Percentiles rank a stretch among this genome's conserved stretches.
These are phyloP conservation scores for Hartigia nigra DNA, from an alignment of 2,888 invertebrate species.

Conservation along the genomic window DNA sequence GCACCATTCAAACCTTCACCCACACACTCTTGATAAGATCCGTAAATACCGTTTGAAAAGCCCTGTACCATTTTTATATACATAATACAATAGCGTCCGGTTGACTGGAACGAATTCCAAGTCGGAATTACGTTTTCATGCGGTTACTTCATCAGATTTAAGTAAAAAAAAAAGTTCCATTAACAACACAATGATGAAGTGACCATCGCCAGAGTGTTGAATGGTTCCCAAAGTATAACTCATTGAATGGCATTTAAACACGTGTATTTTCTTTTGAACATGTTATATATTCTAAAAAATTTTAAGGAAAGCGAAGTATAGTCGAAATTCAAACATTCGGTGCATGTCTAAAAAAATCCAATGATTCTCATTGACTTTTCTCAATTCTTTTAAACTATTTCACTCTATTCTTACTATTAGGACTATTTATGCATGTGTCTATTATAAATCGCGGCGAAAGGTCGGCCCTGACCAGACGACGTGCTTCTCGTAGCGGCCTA, in stretches of 20 bases:
- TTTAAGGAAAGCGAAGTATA: neutral
- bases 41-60: neutral
- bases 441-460: slow-evolving; percentile 5
- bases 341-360: neutral
- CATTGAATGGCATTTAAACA: neutral
- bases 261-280: neutral
- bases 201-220: neutral
- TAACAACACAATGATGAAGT: neutral
- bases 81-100: neutral
- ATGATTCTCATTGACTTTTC: neutral
- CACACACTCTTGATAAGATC: neutral
- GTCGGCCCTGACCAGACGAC: slow-evolving; percentile 9
- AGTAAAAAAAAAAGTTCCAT: neutral
- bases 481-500: neutral
- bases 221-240: neutral
- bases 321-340: neutral
- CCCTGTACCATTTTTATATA: neutral
- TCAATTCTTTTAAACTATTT: neutral
- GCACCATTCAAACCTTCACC: neutral
- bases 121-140: neutral
- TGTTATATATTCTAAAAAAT: neutral
- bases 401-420: neutral
- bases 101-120: neutral
- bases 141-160: neutral
- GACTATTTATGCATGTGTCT: neutral